Conservation (phyloP, 2,113 vertebrate genomes). For the Tachuris rubrigastra region DNA sequence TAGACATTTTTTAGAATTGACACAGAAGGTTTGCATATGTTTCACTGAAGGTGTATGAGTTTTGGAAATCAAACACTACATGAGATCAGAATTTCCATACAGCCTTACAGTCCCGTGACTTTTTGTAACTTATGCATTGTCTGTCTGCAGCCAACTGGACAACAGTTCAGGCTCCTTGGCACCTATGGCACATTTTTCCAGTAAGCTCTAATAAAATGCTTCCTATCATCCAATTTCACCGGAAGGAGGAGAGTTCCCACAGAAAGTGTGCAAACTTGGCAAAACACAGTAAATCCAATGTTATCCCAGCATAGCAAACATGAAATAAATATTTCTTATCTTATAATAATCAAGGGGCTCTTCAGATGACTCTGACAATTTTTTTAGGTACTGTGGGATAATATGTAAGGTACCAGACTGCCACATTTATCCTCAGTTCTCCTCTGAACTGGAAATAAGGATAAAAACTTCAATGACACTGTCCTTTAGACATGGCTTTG, state of each 20-base stretch:
- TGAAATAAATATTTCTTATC: conserved; percentile 54
- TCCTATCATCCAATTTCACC: conserved; percentile 68
- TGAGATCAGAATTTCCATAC: conserved; percentile 24
- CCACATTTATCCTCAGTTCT: conserved; percentile 41
- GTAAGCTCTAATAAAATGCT: conserved; percentile 75
- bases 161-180: conserved; percentile 56
- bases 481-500: conserved; percentile 18
- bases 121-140: conserved; percentile 54
- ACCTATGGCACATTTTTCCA: conserved; percentile 68
- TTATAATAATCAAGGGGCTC: conserved; percentile 33
- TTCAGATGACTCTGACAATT: conserved; percentile 28
- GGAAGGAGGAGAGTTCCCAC: conserved; percentile 65
- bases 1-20: background rate
- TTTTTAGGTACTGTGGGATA: conserved; percentile 51
- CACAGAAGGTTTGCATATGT: background rate
- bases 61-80: background rate
- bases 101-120: background rate
- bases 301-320: conserved; percentile 41
- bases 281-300: conserved; percentile 36
- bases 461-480: background rate
- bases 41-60: conserved; percentile 8
- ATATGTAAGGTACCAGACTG: conserved; percentile 26
- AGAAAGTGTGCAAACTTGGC: conserved; percentile 72
- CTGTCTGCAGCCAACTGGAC: conserved; percentile 66
- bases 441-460: conserved; percentile 54